Evolutionary conservation across 2,797 vertebrate genomes (phyloP), one percentile per base, ranked within the genome.

Genomic region (Sparus aurata): DNA sequence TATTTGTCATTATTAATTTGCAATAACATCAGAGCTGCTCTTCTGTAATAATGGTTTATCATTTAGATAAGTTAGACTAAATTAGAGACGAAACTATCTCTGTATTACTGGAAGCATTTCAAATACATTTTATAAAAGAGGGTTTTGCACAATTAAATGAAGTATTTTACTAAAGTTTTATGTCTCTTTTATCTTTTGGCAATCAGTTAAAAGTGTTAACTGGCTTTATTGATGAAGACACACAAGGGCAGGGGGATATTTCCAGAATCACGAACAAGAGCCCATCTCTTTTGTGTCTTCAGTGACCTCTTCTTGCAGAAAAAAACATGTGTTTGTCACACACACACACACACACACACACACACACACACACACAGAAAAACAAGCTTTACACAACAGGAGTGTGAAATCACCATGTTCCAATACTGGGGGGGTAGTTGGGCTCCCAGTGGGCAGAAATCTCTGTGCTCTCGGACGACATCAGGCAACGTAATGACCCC

Each of bases 371-470:
- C 49, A 66, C 11, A 69, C 65, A 85, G 71, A 90, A 92, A 93
- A 91, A 93, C 84, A 92, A 93, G 92, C 83, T 91, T 88, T 89
- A 84, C 86, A 91, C 89, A 93, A 93, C 87, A 92, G 76, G 73
- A 91, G 92, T 94, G 93, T 94, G 93, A 94, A 94, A 95, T 94
- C 88, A 88, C 77, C 90, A 93, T 93, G 92, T 94, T 94, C 92
- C 91, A 77, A 89, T 84, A 80, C 75, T 77, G 80, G 65, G 15
- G 55, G 71, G 75, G n/a, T 62, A 34, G 69, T 34, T 18, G 58
- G 52, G 77, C 72, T 80, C 77, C 75, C 74, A 80, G 80, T 65
- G 58, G 83, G 86, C 74, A 85, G 79, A 88, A 83, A 86, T 77
- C 77, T 81, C 70, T 58, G 62, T 58, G 67, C 76, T 77, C 82